Evolutionary conservation across 37 sponge, comb jelly and placozoan species (phyloP).

Genomic region (Dysidea cf. avara): DNA sequence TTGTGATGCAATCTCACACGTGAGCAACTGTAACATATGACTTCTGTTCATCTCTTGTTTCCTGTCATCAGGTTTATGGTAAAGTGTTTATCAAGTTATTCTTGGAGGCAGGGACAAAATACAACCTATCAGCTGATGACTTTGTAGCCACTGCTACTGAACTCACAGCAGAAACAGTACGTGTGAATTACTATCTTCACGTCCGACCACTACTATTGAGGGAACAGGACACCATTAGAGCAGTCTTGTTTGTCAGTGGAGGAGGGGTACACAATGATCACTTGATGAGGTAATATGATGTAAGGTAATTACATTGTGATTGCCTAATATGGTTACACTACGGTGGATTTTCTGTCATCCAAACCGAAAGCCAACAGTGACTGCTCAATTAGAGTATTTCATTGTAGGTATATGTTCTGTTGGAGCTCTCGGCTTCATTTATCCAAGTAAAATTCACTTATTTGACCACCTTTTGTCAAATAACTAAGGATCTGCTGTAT

Average conservation of each 20-base stretch:
- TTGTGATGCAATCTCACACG: too few relatives aligned
- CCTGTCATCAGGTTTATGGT: constrained; percentile 24
- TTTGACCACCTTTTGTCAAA: too few relatives aligned
- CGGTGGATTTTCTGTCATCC: too few relatives aligned
- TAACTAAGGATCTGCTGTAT: too few relatives aligned
- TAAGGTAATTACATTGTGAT: neutral
- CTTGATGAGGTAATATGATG: constrained; percentile 37
- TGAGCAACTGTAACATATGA: too few relatives aligned
- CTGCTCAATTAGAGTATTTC: too few relatives aligned
- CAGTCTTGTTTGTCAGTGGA: constrained; percentile 71
- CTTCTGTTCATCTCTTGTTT: neutral
- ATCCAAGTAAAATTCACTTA: too few relatives aligned
- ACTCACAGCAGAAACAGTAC: constrained; percentile 53
- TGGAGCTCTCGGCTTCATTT: too few relatives aligned
- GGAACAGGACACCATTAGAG: neutral
- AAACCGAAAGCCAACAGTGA: too few relatives aligned
- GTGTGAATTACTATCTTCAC: constrained; percentile 19
- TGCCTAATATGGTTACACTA: too few relatives aligned
- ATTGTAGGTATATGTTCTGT: too few relatives aligned
- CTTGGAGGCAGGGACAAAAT: neutral
- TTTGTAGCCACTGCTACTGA: constrained; percentile 41
- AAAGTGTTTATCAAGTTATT: constrained; percentile 15
- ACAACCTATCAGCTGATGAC: constrained; percentile 33
- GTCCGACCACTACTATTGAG: constrained; percentile 29
- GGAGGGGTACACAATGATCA: constrained; percentile 57